Evolutionary conservation across 2,888 invertebrate genomes (phyloP), one percentile per base, ranked within the genome.

Genomic region (Adelphocoris suturalis): DNA sequence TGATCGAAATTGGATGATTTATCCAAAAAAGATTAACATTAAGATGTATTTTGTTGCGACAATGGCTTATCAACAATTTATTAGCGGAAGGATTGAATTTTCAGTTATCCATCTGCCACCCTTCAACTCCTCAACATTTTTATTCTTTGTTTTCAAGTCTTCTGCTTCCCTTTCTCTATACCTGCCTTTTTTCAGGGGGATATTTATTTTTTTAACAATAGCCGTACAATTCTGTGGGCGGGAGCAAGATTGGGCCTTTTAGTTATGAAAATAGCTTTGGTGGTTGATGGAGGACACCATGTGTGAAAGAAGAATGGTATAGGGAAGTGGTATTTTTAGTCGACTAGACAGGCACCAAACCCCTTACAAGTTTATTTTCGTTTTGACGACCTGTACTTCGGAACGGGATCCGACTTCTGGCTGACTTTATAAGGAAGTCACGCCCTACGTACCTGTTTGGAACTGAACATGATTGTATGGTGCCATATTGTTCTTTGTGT

Each of bases 321-420:
- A 37, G 88, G 88, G 88, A 88, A 88, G 88, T 78, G 78, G 78
- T 88, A 88, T 88, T 76, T 88, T 78, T 88, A 88, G 80, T 55
- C 61, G 88, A 80, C 88, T 52, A 88, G 88, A 88, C 88, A 88
- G 88, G 78, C 88, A 88, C 80, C 88, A 88, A 88, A 78, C 88
- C 80, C 88, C 52, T 80, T 23, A 88, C 52, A 23, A 52, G 80
- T 76, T 88, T 88, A 88, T 88, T 88, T 88, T 88, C 88, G 88
- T 88, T 88, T 37, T 78, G 88, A 88, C 88, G 88, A 76, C 88
- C 52, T 68, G 88, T 88, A 88, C 88, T 88, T 88, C 55, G 80
- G 61, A 52, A 88, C 76, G 86, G 46, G 82, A 82, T 82, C 82
- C 82, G 52, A 27, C 82, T 68, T 68, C 52, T 14, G 19, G n/a